phyloP scores from a whole-genome alignment of 2,113 vertebrate genomes.

The Morone chrysops region DNA sequence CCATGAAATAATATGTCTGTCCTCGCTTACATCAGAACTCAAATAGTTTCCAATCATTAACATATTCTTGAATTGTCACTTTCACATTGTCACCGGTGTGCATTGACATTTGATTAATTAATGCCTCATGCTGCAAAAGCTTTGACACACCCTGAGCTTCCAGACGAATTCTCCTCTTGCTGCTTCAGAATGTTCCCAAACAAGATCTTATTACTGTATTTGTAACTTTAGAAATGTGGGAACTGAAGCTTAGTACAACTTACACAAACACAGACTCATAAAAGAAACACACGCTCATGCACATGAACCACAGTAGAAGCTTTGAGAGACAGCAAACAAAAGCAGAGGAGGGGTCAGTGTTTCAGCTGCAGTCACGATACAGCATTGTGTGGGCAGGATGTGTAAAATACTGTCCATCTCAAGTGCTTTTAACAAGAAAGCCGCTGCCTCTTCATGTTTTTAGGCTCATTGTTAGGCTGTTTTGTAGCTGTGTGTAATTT shows the following conservation, averaged over 20 bases:
- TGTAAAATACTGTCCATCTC: slow-evolving; percentile 31
- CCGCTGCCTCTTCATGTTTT: slow-evolving; percentile 4
- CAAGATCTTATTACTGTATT: slow-evolving; percentile 27
- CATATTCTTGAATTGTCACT: neutral
- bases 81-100: neutral
- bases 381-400: slow-evolving; percentile 45
- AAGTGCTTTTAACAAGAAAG: slow-evolving; percentile 4
- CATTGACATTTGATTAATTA: neutral
- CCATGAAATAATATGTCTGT: neutral
- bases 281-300: slow-evolving; percentile 12
- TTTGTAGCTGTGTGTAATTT: slow-evolving; percentile 3
- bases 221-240: slow-evolving; percentile 67
- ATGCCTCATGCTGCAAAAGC: neutral
- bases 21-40: neutral
- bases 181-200: slow-evolving; percentile 11
- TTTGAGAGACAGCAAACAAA: slow-evolving; percentile 16
- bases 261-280: slow-evolving; percentile 15
- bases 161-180: slow-evolving; percentile 2
- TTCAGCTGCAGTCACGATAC: slow-evolving; percentile 50
- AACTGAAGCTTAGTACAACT: neutral
- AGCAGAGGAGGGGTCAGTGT: slow-evolving; percentile 53
- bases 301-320: neutral
- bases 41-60: slow-evolving; percentile 22
- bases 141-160: neutral
- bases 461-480: neutral